Percentiles rank a stretch among this genome's conserved stretches.
These are phyloP conservation scores for Exephanes ischioxanthus DNA, from an alignment of 2,888 invertebrate species.

Conservation along the genomic window DNA sequence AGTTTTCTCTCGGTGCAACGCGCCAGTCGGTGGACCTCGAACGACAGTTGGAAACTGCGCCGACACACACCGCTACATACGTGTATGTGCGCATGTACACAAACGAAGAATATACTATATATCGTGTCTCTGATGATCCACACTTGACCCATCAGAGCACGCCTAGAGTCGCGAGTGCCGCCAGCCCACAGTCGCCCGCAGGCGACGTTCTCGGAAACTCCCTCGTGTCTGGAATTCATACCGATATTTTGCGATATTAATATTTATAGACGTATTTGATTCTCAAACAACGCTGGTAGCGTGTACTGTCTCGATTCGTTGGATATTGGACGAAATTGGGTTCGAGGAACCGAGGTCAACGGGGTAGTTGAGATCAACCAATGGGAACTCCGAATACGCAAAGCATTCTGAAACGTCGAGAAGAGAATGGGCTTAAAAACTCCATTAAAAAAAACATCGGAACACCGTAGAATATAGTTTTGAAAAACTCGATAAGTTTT, in stretches of 20 bases:
- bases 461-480: not conserved
- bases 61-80: not conserved
- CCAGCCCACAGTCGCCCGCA: not conserved
- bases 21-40: not conserved
- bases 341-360: not conserved
- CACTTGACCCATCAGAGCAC: not conserved
- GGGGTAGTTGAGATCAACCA: not conserved
- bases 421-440: not conserved
- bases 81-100: too few relatives aligned
- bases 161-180: not conserved
- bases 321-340: not conserved
- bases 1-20: slow-evolving; percentile 12
- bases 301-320: not conserved
- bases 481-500: not conserved
- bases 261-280: not conserved
- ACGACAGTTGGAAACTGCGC: not conserved
- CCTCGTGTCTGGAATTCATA: not conserved
- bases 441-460: not conserved
- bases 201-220: not conserved
- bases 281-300: not conserved
- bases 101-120: not conserved
- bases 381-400: not conserved
- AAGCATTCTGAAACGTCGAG: not conserved
- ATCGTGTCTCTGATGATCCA: not conserved
- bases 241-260: not conserved